Conservation (phyloP, 2,888 invertebrate genomes). For the Quadriops clusia region DNA sequence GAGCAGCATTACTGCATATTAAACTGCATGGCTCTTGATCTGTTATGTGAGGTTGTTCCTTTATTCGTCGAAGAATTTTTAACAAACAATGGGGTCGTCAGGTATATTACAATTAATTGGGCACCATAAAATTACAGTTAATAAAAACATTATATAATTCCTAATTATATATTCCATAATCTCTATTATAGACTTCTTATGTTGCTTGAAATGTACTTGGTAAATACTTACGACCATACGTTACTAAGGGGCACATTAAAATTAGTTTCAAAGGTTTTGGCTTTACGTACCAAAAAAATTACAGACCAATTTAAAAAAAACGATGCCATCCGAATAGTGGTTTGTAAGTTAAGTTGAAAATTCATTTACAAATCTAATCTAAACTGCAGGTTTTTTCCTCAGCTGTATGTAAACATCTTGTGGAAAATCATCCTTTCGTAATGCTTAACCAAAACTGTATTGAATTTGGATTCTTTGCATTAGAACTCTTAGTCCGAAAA, state of each 20-base stretch:
- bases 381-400: no score
- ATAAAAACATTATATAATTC: neutral
- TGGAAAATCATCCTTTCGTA: no score
- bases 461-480: no score
- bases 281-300: neutral
- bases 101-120: constrained; percentile 18
- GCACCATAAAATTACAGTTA: neutral
- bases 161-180: neutral
- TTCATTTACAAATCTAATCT: no score
- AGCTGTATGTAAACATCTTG: no score
- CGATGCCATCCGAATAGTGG: neutral
- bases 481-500: no score
- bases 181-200: constrained; percentile 21
- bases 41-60: constrained; percentile 22
- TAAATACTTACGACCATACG: constrained; percentile 17
- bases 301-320: constrained; percentile 1
- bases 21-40: constrained; percentile 21
- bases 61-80: constrained; percentile 26
- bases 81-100: constrained; percentile 21
- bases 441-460: no score
- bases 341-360: no score
- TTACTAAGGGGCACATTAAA: no score
- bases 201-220: constrained; percentile 21
- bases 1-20: constrained; percentile 23
- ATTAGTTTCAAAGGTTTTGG: no score